phyloP scores from a whole-genome alignment of 2,797 vertebrate species.

The Pangasius macronema region DNA sequence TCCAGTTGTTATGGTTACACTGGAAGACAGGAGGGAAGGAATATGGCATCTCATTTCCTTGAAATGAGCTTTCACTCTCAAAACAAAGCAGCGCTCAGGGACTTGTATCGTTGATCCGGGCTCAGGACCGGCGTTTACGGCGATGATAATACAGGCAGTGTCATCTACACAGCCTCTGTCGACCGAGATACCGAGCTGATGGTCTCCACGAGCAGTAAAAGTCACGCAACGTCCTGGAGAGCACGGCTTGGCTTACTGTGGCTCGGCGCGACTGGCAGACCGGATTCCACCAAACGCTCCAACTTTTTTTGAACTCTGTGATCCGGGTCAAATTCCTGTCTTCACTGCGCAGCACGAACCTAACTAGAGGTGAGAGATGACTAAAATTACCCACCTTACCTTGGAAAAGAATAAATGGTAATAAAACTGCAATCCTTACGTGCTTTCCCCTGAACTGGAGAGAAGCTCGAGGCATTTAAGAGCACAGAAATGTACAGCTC shows the following conservation, averaged over 20 bases:
- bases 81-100: not conserved
- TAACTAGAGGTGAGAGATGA: not conserved
- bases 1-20: constrained; percentile 31
- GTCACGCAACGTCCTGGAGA: not conserved
- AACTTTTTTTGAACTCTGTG: not conserved
- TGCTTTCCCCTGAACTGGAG: not conserved
- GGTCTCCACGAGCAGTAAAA: not conserved
- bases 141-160: not conserved
- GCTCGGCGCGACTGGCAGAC: not conserved
- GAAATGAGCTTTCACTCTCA: not conserved
- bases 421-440: not conserved
- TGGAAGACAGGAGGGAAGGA: constrained; percentile 13
- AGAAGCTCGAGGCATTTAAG: not conserved
- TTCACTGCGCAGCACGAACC: not conserved
- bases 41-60: not conserved
- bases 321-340: not conserved
- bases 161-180: not conserved
- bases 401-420: not conserved
- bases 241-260: not conserved
- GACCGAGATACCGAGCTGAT: not conserved
- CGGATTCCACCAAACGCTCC: not conserved
- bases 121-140: not conserved
- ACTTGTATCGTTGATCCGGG: not conserved
- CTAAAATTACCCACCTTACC: not conserved
- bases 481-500: not conserved